Conservation (phyloP, 2,888 invertebrate genomes). For the Muscina levida region DNA sequence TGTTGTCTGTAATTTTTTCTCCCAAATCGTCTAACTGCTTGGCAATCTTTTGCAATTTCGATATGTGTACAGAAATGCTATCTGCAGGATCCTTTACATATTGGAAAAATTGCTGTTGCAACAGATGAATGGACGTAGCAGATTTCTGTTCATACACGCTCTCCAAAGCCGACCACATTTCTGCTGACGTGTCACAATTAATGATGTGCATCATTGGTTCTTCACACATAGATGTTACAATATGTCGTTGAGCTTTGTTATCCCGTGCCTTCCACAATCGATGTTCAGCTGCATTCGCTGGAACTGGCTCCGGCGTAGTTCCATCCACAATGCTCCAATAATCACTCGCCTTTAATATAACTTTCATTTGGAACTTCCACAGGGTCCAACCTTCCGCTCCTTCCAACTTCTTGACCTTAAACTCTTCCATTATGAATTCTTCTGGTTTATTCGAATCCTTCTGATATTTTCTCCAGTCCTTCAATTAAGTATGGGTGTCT, state of each 20-base stretch:
- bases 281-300: not conserved
- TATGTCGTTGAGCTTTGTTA: conserved; percentile 30
- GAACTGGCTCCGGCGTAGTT: not conserved
- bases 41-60: conserved; percentile 60
- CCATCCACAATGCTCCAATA: not conserved
- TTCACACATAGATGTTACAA: conserved; percentile 53
- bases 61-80: conserved; percentile 61
- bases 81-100: conserved; percentile 61
- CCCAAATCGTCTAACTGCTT: conserved; percentile 63
- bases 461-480: too few species aligned
- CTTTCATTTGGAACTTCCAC: conserved; percentile 43
- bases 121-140: conserved; percentile 71
- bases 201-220: conserved; percentile 64
- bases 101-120: conserved; percentile 71
- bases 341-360: not conserved
- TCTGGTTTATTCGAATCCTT: too few species aligned
- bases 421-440: too few species aligned
- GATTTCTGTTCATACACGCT: conserved; percentile 74
- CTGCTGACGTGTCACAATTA: conserved; percentile 61
- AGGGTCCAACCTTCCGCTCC: conserved; percentile 27
- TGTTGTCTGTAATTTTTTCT: conserved; percentile 63
- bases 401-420: conserved; percentile 29
- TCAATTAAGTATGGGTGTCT: too few species aligned
- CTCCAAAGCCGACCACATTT: conserved; percentile 62
- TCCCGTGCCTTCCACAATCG: not conserved